Evolutionary conservation across 2,888 invertebrate species (phyloP), one percentile per base, ranked within the genome.

Genomic region (Napeogenes inachia): DNA sequence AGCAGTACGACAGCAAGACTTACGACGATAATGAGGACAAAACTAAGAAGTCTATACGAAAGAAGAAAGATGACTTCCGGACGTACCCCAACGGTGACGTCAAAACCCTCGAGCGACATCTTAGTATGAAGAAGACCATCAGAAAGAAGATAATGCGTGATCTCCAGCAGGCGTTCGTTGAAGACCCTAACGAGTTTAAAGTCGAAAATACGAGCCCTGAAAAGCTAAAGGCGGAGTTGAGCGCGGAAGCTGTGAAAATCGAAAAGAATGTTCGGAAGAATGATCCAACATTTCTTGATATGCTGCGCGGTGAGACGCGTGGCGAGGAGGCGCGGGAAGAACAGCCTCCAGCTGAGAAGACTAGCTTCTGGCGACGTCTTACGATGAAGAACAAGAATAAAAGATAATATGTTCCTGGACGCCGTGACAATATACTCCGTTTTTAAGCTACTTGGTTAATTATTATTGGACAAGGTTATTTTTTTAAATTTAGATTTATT

Each of bases 71-170:
- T 70, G 94, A 94, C 78, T 94, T 92, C 82, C 93, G 94, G 77
- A 91, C 93, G 3, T 89, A 93, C 72, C 89, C 92, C 13, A 93
- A 93, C 75, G 93, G 92, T 58, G 93, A 94, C 79, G 94, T 94
- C 54, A 93, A 94, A 75, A 95, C 95, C 30, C 83, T 96, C 53
- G 96, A 96, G 77, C 89, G 95, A 72, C 95, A 96, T 82, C 91
- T 96, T 74, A 95, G 95, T 79, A 96, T 96, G 96, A 96, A 96
- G 89, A 96, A 96, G 80, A 96, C 95, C 21, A 95, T 96, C 71
- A 88, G 95, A 72, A 95, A 95, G 89, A 95, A 95, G 86, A 95
- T 96, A 78, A 96, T 95, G 95, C 91, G 96, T 45, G 95, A 95
- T 81, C 91, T 96, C 72, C 94, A 95, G 76, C 95, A 95, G 79